Evolutionary conservation across 1,140 invertebrate genomes (phyloP).

Genomic region (Bombus consobrinus): DNA sequence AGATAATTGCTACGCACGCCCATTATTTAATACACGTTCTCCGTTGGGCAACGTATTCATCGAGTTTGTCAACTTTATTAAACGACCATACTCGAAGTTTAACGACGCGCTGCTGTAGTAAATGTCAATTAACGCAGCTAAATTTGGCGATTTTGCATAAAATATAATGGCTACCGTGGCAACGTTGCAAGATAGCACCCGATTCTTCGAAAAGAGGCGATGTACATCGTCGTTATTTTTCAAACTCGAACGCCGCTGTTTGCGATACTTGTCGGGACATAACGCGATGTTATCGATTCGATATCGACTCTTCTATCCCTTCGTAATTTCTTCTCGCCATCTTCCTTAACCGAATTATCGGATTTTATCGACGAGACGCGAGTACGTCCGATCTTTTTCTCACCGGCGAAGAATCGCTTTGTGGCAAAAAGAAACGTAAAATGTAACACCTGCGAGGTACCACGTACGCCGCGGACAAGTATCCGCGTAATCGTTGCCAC

Average conservation of each 20-base stretch:
- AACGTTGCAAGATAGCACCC: neutral
- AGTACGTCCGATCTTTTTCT: too few species aligned
- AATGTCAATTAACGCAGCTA: neutral
- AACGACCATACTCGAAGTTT: neutral
- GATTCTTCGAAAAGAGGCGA: conserved; percentile 20
- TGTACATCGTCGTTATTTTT: conserved; percentile 47
- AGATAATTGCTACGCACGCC: neutral
- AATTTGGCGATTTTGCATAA: conserved; percentile 10
- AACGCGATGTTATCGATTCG: conserved; percentile 17
- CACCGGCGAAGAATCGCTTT: neutral
- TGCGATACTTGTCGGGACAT: conserved; percentile 3
- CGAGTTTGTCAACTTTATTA: neutral
- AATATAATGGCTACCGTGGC: neutral
- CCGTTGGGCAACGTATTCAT: neutral
- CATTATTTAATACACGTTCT: neutral
- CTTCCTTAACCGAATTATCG: neutral
- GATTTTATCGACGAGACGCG: too few species aligned
- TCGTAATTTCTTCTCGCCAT: neutral
- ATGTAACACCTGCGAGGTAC: neutral
- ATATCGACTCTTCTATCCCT: conserved; percentile 2
- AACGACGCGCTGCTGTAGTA: neutral
- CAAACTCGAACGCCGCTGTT: conserved; percentile 38
- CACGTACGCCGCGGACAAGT: neutral
- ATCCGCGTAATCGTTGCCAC: too few species aligned
- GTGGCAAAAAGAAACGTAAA: neutral